Base-by-base conservation (phyloP, 2,888 invertebrate genomes). In the Halictus ligatus region DNA sequence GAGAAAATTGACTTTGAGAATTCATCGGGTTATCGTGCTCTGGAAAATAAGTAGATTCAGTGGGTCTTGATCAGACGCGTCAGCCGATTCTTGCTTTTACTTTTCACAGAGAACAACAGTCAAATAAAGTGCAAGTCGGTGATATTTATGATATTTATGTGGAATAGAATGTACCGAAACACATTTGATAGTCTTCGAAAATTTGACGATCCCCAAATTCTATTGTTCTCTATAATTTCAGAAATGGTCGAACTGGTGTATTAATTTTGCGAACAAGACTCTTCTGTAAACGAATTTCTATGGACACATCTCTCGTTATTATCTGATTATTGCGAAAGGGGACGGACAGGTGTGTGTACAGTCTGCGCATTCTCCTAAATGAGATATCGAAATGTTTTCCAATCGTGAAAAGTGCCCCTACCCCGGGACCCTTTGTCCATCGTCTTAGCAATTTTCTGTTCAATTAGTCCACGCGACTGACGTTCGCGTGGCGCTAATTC, bases 401-500 rank as follows among this genome's bases (percentile, higher is more conserved):
- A 69, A 40, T 69, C 12, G 69, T 40, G 69, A 40, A 40, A 69
- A 69, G 64, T 64, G 29, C 29, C 64, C 21, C 15, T 15, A 15
- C 12, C 5, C 10, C 43, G 29, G n/a, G 48, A 54, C 48, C 35
- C 71, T 75, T 77, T 75, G 71, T 35, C 69, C 78, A 60, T 58
- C 85, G 79, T 81, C 81, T 82, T 89, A 78, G 77, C 83, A 84
- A 86, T 83, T 81, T 69, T 79, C 76, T 83, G 29, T 76, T 71
- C 81, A 84, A 86, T 87, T 89, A 87, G 80, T 75, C 75, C 58
- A 25, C 80, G 83, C 76, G 75, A 72, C 67, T 58, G 89, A 80
- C 71, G 80, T 54, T 82, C 81, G 86, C 75, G 86, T 83, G 88
- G 78, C 88, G 81, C 89, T 91, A 91, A 92, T 92, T 92, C 88